Evolutionary conservation across 1,140 invertebrate genomes (phyloP).

Genomic region (Meloidogyne exigua): DNA sequence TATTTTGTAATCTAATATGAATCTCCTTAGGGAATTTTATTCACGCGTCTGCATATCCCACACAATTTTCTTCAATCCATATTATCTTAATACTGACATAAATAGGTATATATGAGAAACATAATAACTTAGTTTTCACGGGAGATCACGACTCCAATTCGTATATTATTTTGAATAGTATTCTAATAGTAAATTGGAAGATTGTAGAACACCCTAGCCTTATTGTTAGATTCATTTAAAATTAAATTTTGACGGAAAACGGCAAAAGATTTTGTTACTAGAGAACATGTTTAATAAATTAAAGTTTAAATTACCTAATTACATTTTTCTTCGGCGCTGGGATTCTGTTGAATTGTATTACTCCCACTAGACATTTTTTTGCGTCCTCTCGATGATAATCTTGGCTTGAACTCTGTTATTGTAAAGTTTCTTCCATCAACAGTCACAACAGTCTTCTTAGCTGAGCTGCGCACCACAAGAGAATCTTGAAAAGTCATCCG

Average conservation of each 20-base stretch:
- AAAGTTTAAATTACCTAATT: not conserved
- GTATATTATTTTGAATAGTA: no score
- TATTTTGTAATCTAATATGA: not conserved
- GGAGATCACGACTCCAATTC: no score
- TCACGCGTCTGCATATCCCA: not conserved
- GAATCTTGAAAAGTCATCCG: slow-evolving; percentile 33
- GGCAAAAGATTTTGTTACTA: no score
- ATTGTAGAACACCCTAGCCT: no score
- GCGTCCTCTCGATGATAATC: slow-evolving; percentile 13
- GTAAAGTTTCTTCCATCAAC: slow-evolving; percentile 34
- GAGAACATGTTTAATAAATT: not conserved
- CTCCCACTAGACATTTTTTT: slow-evolving; percentile 11
- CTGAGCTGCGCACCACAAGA: slow-evolving; percentile 25
- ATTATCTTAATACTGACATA: not conserved
- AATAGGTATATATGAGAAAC: not conserved
- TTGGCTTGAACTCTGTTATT: slow-evolving; percentile 40
- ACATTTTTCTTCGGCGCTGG: not conserved
- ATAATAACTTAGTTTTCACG: no score
- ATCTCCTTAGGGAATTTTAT: not conserved
- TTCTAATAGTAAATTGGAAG: no score
- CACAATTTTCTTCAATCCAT: not conserved
- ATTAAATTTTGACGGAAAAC: no score
- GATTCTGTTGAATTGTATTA: not conserved
- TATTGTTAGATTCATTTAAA: no score
- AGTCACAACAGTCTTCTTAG: slow-evolving; percentile 34